phyloP scores from a whole-genome alignment of 2,797 vertebrate genomes.

The Alfaro cultratus region DNA sequence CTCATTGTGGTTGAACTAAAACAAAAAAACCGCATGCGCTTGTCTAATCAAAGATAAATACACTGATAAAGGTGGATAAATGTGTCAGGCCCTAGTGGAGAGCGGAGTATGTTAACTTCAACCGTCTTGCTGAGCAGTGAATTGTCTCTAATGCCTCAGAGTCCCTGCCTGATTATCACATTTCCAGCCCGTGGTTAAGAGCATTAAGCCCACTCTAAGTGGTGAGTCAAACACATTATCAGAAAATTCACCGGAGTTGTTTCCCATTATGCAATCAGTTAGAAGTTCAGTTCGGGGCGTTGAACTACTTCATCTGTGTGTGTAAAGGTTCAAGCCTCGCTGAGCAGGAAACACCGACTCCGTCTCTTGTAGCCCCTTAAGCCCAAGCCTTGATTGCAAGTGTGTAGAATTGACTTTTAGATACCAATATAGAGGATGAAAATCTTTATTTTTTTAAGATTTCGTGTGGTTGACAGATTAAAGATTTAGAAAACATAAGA shows the following conservation, averaged over 20 bases:
- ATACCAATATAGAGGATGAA: neutral
- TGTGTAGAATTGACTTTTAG: neutral
- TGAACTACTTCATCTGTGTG: neutral
- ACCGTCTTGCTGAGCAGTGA: slow-evolving; percentile 40
- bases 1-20: neutral
- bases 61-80: neutral
- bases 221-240: slow-evolving; percentile 19
- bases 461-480: neutral
- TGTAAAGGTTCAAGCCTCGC: neutral
- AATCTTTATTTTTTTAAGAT: neutral
- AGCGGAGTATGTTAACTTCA: slow-evolving; percentile 39
- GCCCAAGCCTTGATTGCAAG: no score
- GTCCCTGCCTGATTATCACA: slow-evolving; percentile 59
- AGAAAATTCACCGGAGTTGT: slow-evolving; percentile 36
- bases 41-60: neutral
- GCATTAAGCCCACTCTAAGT: slow-evolving; percentile 34
- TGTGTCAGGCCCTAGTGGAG: slow-evolving; percentile 13
- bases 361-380: neutral
- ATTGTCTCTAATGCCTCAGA: slow-evolving; percentile 50
- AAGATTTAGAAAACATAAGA: neutral
- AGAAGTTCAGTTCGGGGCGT: slow-evolving; percentile 27
- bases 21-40: neutral
- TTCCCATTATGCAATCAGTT: slow-evolving; percentile 36
- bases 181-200: slow-evolving; percentile 50
- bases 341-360: neutral